Conservation (phyloP, 2,797 vertebrate species). For the Halcyon leucocephala region DNA sequence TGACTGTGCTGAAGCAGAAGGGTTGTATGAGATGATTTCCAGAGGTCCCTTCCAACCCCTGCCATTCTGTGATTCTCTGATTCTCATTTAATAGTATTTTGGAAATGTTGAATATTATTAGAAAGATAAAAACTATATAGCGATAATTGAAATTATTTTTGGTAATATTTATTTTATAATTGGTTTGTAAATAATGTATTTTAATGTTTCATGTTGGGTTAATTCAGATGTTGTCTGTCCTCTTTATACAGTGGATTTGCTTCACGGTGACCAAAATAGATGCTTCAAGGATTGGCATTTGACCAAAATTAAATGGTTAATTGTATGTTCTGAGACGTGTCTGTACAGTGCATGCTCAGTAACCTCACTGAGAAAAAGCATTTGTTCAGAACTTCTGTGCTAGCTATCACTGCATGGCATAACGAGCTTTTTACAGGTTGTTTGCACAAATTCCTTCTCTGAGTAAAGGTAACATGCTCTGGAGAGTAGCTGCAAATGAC, state of each 20-base stretch:
- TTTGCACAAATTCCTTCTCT: neutral
- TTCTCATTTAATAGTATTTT: neutral
- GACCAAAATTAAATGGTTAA: neutral
- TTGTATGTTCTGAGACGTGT: neutral
- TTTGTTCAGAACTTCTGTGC: neutral
- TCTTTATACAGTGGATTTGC: neutral
- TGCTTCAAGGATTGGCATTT: neutral
- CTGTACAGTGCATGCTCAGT: neutral
- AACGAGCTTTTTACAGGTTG: neutral
- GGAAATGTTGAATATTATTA: neutral
- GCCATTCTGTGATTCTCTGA: neutral
- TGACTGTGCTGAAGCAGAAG: neutral
- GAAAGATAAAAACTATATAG: neutral
- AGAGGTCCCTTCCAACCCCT: neutral
- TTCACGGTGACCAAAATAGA: neutral
- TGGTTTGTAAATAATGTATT: neutral
- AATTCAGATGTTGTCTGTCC: neutral
- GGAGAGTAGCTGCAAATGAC: neutral
- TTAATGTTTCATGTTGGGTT: neutral
- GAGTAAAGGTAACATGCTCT: fast-evolving
- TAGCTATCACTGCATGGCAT: neutral
- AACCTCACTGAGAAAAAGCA: neutral
- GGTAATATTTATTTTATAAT: neutral
- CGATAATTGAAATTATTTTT: neutral
- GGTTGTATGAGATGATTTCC: neutral